phyloP scores from a whole-genome alignment of 2,888 invertebrate species.

The Megamerina dolium region DNA sequence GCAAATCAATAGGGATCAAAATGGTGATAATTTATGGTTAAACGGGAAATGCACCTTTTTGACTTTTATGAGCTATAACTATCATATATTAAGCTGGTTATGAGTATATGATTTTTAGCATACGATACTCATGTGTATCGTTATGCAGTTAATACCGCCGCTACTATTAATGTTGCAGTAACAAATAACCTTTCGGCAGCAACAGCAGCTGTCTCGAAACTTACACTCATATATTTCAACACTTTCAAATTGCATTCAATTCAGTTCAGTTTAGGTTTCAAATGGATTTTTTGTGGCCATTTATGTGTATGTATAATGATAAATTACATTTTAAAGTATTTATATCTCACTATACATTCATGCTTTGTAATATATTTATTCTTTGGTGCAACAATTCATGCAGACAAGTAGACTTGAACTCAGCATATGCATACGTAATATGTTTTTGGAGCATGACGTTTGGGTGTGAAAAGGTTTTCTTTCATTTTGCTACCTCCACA shows the following conservation, averaged over 20 bases:
- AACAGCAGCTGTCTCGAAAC: neutral
- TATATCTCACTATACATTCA: constrained; percentile 7
- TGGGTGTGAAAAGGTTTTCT: too few species aligned
- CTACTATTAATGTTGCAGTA: neutral
- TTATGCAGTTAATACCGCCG: neutral
- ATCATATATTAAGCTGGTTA: too few species aligned
- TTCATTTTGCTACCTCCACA: too few species aligned
- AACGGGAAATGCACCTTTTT: constrained; percentile 19
- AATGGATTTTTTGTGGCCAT: constrained; percentile 1
- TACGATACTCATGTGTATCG: neutral
- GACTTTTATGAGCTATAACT: too few species aligned
- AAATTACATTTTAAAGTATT: constrained; percentile 21
- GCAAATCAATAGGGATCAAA: constrained; percentile 28
- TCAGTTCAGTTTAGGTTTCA: constrained; percentile 11
- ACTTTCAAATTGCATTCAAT: constrained; percentile 4
- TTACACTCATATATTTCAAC: constrained; percentile 20
- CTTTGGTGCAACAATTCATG: too few species aligned
- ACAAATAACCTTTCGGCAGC: neutral
- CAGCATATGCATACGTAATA: too few species aligned
- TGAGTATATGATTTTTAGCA: too few species aligned
- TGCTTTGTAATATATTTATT: constrained; percentile 13
- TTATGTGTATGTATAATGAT: constrained; percentile 11
- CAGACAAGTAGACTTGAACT: too few species aligned
- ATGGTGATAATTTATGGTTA: constrained; percentile 31
- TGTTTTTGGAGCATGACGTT: too few species aligned